Base-by-base conservation (phyloP, 1,140 invertebrate species). In the Drosophila mojavensis region DNA sequence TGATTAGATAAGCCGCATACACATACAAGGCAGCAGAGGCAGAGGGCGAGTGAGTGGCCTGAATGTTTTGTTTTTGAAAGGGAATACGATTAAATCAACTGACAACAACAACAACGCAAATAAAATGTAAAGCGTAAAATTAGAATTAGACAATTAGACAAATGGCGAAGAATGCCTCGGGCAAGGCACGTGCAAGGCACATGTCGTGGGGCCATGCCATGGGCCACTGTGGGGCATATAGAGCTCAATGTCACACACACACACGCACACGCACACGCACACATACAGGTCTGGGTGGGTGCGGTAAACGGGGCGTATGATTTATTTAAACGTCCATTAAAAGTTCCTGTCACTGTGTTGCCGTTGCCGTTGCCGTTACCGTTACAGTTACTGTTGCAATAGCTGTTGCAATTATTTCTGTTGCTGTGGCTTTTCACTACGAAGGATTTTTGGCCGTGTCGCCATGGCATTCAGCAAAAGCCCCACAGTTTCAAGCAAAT, bases 241-340 rank as follows among this genome's bases (percentile, higher is more conserved):
- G 55, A 65, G 65, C 70, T 81, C 78, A 85, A 85, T 85, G 82
- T 86, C 75, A 86, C 75, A 69, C 65, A 69, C 61, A 41, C 65
- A 63, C 51, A 48, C 64, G 50, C 30, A 61, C 39, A 63, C 47
- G 17, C 36, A 15, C 33, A 61, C 30, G 10, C 26, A 51, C 13
- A 58, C 51, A 39, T 20, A 58, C 61, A 36, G 45, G 60, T 47
- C 15, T 66, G 60, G 24, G 24, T 50, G 15, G 51, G 36, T n/a
- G 54, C 55, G 75, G 53, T 51, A 54, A 53, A 82, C 83, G 72
- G 79, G 82, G 79, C 83, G 83, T 71, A 88, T 86, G 68, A 83
- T 88, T 86, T 86, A 86, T 83, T 88, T 83, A 88, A 79, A 68
- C 72, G 79, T 71, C 79, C 77, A 81, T 85, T 85, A 85, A 81